phyloP scores from a whole-genome alignment of 2,797 vertebrate species.

The Echeneis naucrates region DNA sequence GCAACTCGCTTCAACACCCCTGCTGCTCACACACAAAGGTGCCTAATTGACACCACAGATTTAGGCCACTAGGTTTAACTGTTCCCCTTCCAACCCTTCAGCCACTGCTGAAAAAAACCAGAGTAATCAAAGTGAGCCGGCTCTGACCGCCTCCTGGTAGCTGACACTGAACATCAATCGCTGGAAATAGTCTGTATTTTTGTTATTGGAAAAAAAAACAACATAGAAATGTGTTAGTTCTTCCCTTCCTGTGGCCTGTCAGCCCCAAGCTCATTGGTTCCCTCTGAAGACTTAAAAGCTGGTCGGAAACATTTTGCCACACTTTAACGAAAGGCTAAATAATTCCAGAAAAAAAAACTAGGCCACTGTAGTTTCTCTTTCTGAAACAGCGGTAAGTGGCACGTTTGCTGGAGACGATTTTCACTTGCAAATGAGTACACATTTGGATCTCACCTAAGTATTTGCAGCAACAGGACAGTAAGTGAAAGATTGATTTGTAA shows the following conservation, averaged over 20 bases:
- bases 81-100: slow-evolving; percentile 61
- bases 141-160: not conserved
- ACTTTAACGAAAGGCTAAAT: not conserved
- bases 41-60: slow-evolving; percentile 79
- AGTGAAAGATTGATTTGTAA: not conserved
- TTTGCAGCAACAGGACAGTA: not conserved
- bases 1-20: slow-evolving; percentile 74
- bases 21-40: slow-evolving; percentile 73
- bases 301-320: not conserved
- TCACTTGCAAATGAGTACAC: not conserved
- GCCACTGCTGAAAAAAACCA: slow-evolving; percentile 52
- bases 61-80: slow-evolving; percentile 74
- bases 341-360: not conserved
- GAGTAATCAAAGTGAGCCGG: slow-evolving; percentile 45
- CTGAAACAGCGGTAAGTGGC: not conserved
- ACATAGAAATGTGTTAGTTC: not conserved
- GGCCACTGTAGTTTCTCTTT: not conserved
- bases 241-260: not conserved
- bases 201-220: slow-evolving; percentile 3
- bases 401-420: not conserved
- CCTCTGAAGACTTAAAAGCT: not conserved
- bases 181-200: not conserved
- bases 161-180: not conserved
- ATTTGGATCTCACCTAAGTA: not conserved
- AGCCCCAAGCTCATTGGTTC: not conserved